A percentile compares a stretch with the other conserved stretches of the same genome.
Conservation (phyloP, 37 sponge, comb jelly and placozoan genomes). For the Aphrocallistes beatrix region DNA sequence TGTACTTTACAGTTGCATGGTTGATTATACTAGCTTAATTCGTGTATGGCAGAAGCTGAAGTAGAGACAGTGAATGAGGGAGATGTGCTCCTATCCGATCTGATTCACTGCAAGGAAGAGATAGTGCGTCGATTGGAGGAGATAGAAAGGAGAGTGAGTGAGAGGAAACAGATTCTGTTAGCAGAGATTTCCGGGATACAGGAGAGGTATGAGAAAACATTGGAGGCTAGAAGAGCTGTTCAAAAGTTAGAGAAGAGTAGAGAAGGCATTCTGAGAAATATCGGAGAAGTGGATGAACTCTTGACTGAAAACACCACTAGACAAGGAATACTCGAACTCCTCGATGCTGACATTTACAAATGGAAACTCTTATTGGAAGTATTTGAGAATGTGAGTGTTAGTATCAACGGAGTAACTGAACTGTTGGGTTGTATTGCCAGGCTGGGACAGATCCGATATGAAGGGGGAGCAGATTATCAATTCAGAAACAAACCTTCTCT, state of each 20-base stretch:
- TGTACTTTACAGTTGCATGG: too few relatives aligned
- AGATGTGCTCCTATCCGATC: background rate
- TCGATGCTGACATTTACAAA: background rate
- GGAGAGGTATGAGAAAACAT: background rate
- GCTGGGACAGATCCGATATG: background rate
- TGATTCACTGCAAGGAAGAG: background rate
- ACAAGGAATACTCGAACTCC: background rate
- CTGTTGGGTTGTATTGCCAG: background rate
- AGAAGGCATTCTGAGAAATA: background rate
- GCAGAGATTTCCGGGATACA: background rate
- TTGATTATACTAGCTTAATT: too few relatives aligned
- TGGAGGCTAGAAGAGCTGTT: background rate
- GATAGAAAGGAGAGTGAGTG: conserved; percentile 3
- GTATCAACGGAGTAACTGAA: background rate
- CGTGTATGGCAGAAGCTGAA: background rate
- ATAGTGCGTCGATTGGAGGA: background rate
- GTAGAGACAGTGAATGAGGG: background rate
- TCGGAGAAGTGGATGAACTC: background rate
- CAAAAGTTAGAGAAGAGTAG: background rate
- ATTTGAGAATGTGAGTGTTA: background rate
- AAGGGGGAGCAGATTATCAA: background rate
- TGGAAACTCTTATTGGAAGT: background rate
- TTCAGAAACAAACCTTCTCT: background rate
- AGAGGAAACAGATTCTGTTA: background rate
- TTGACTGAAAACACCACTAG: background rate